Evolutionary conservation across 1,140 invertebrate genomes (phyloP).

Genomic region (Schlechtendalia chinensis): DNA sequence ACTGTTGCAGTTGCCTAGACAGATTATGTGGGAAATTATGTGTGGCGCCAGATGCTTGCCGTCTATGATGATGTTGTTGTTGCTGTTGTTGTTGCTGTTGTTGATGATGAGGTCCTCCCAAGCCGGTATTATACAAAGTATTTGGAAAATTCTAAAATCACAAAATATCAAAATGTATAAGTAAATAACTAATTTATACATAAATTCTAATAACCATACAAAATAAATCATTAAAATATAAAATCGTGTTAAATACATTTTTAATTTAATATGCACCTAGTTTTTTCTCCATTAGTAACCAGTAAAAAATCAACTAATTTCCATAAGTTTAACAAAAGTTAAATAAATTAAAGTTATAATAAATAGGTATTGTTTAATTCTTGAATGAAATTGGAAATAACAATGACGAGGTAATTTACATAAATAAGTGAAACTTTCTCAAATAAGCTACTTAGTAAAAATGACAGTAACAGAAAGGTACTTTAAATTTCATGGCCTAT

Average conservation of each 20-base stretch:
- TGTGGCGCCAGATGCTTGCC: conserved; percentile 59
- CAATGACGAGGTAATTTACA: conserved; percentile 8
- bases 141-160: conserved; percentile 53
- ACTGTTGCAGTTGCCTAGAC: conserved; percentile 54
- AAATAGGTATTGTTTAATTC: conserved; percentile 27
- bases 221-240: background rate
- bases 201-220: background rate
- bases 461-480: background rate
- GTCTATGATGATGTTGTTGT: conserved; percentile 56
- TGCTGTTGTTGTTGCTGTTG: conserved; percentile 53
- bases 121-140: conserved; percentile 54
- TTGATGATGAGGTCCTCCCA: conserved; percentile 56
- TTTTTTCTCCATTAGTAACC: background rate
- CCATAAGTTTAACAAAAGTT: background rate
- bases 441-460: conserved; percentile 24
- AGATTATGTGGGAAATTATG: conserved; percentile 59
- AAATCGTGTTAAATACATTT: background rate
- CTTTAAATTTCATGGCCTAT: background rate
- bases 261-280: background rate
- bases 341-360: too few relatives aligned
- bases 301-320: background rate
- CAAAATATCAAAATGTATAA: background rate
- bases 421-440: conserved; percentile 16
- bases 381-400: conserved; percentile 21
- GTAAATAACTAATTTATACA: background rate